Evolutionary conservation across 2,888 invertebrate genomes (phyloP).

Genomic region (Philereme transversata): DNA sequence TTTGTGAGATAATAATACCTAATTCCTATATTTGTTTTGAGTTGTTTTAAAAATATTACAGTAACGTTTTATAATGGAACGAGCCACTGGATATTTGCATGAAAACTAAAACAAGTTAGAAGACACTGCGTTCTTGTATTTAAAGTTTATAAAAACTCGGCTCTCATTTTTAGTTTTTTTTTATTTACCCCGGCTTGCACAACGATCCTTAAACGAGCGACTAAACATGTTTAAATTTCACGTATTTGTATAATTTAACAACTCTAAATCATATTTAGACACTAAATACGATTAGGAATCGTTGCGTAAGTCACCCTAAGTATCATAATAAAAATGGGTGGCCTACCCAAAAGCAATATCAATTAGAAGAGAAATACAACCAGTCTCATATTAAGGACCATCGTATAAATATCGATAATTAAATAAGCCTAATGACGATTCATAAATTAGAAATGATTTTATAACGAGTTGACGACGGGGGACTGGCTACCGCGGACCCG

Average conservation of each 20-base stretch:
- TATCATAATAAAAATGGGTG: slow-evolving; percentile 3
- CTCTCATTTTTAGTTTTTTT: too few relatives aligned
- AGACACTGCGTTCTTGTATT: too few relatives aligned
- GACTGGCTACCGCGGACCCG: slow-evolving; percentile 38
- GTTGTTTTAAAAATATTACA: too few relatives aligned
- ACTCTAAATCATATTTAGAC: too few relatives aligned
- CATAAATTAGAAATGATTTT: slow-evolving; percentile 52
- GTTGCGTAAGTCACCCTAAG: too few relatives aligned
- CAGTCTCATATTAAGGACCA: slow-evolving; percentile 7
- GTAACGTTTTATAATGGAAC: too few relatives aligned
- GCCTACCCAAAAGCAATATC: slow-evolving; percentile 3
- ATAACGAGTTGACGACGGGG: slow-evolving; percentile 59
- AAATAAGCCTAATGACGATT: slow-evolving; percentile 45
- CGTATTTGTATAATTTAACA: too few relatives aligned
- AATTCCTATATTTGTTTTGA: slow-evolving; percentile 6
- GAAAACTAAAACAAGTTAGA: background rate
- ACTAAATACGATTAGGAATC: too few relatives aligned
- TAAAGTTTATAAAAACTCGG: too few relatives aligned
- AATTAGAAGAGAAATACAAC: slow-evolving; percentile 5
- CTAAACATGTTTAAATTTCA: too few relatives aligned
- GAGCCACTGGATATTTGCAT: background rate
- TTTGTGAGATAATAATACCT: slow-evolving; percentile 28
- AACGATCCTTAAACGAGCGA: too few relatives aligned
- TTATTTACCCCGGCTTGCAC: too few relatives aligned
- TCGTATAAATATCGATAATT: slow-evolving; percentile 46